These are phyloP conservation scores for Lasaia peninsularis DNA, from an alignment of 1,140 invertebrate genomes.

Conservation along the genomic window DNA sequence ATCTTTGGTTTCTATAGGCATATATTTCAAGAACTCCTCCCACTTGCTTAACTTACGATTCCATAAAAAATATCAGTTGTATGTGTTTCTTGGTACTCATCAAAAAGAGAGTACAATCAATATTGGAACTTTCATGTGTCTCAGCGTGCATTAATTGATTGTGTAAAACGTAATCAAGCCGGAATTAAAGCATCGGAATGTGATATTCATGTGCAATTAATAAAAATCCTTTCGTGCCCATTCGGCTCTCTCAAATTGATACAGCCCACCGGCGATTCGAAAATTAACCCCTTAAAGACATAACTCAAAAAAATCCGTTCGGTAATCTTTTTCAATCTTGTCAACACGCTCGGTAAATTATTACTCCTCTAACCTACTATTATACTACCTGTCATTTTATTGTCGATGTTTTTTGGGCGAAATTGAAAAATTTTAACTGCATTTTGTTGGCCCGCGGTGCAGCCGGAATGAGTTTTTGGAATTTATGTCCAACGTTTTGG, in stretches of 20 bases:
- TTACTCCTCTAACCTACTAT: constrained; percentile 64
- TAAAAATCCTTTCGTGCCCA: not conserved
- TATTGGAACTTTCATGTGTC: constrained; percentile 39
- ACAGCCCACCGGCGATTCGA: constrained; percentile 63
- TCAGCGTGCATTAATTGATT: constrained; percentile 47
- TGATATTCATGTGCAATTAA: constrained; percentile 47
- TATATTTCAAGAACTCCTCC: too few species aligned
- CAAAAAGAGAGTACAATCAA: constrained; percentile 14
- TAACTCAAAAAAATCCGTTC: constrained; percentile 48
- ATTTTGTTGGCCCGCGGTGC: constrained; percentile 61
- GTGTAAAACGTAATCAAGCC: constrained; percentile 43
- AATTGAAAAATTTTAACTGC: constrained; percentile 64
- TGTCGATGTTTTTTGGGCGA: constrained; percentile 52
- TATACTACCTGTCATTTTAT: constrained; percentile 68
- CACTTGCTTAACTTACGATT: too few species aligned
- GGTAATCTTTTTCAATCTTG: constrained; percentile 50
- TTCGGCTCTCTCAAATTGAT: constrained; percentile 33
- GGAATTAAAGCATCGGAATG: constrained; percentile 41
- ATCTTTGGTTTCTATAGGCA: too few species aligned
- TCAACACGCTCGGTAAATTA: constrained; percentile 71
- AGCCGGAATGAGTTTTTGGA: constrained; percentile 53
- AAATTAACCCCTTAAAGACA: constrained; percentile 67
- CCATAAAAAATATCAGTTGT: too few species aligned
- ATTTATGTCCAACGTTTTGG: constrained; percentile 54
- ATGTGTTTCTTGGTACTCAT: constrained; percentile 11